Evolutionary conservation across 1,140 invertebrate genomes (phyloP), one percentile per base, ranked within the genome.

Genomic region (Calycopis cecrops): DNA sequence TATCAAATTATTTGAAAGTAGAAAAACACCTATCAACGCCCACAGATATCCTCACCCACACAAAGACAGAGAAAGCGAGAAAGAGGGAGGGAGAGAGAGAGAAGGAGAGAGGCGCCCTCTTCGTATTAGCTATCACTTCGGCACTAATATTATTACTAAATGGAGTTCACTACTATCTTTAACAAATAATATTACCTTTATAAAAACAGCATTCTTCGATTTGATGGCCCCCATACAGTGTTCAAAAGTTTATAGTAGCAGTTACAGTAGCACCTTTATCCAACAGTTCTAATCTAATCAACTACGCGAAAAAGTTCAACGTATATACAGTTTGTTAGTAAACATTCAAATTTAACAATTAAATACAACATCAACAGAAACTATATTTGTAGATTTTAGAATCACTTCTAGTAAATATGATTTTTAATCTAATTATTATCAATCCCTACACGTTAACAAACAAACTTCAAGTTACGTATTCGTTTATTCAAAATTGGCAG

Each of bases 141-240:
- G 6, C 21, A 28, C 6, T 28, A 28, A 28, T 28, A 28, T 28
- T 3, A 28, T 28, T 28, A 28, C 2, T 28, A 28, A 28, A 6
- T 6, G 21, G 2, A 28, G 2, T 28, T 28, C 21, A 28, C 21
- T 28, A 28, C 21, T n/a, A n/a, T n/a, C n/a, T n/a, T n/a, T n/a
- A n/a, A n/a, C n/a, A n/a, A n/a, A n/a, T 9, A 28, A 69, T 17
- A 59, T 71, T 85, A 86, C 83, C 83, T 86, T 78, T 49, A 72
- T 48, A 68, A 76, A 83, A 57, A 55, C 76, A 60, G 79, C 76
- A 75, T 71, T 71, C 69, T 82, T 86, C 65, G 80, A 84, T 76
- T 79, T 83, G 72, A 74, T 75, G 78, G 75, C 72, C 79, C 83
- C 80, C 83, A 84, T 84, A 62, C 77, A 84, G 76, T 71, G 68